Conservation (phyloP, 1,140 invertebrate genomes). For the Drosophila mayri region DNA sequence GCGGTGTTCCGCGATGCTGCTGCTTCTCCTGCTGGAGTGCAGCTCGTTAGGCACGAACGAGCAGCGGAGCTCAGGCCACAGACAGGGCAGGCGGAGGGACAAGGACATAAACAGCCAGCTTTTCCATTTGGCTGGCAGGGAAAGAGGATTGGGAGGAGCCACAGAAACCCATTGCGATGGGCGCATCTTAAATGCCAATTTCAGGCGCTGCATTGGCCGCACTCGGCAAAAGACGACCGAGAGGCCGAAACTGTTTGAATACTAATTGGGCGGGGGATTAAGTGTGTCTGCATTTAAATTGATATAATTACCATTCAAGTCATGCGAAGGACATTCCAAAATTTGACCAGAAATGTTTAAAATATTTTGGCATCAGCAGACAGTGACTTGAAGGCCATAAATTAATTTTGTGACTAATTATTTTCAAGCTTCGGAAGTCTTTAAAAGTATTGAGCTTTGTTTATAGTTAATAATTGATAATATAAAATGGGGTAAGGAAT, state of each 20-base stretch:
- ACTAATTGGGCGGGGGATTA: constrained; percentile 28
- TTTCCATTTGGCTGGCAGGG: constrained; percentile 25
- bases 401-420: not conserved
- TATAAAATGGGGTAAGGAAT: too few relatives aligned
- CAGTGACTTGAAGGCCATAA: not conserved
- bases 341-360: not conserved
- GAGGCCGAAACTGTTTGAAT: constrained; percentile 29
- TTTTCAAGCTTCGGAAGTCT: not conserved
- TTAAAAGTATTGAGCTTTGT: too few relatives aligned
- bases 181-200: constrained; percentile 71
- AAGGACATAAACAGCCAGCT: constrained; percentile 74
- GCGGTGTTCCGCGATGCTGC: constrained; percentile 37
- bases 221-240: constrained; percentile 21
- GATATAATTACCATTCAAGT: constrained; percentile 33
- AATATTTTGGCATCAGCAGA: not conserved
- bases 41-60: constrained; percentile 82
- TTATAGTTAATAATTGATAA: too few relatives aligned
- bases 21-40: constrained; percentile 53
- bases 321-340: constrained; percentile 5
- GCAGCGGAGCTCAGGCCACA: constrained; percentile 57
- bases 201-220: constrained; percentile 59
- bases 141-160: not conserved
- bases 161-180: constrained; percentile 13
- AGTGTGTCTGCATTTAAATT: constrained; percentile 15
- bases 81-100: constrained; percentile 32